phyloP scores from a whole-genome alignment of 2,113 vertebrate species.

The Anser brachyrhynchus region DNA sequence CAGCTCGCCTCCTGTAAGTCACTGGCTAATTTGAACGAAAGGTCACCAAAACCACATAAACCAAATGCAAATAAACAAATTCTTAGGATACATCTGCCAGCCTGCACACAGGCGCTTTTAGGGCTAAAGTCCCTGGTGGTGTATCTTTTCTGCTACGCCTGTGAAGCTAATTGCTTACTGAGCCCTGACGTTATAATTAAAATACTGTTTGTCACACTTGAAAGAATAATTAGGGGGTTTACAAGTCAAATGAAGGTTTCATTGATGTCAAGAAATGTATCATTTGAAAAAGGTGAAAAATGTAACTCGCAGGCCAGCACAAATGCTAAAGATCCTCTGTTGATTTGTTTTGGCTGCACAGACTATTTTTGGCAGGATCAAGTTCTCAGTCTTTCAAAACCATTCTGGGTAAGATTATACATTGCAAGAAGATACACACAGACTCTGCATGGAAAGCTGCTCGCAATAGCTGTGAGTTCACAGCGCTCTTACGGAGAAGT shows the following conservation, averaged over 20 bases:
- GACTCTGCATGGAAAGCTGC: slow-evolving; percentile 3
- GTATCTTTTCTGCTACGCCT: background rate
- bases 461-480: slow-evolving; percentile 36
- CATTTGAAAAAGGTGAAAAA: slow-evolving; percentile 57
- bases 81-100: slow-evolving; percentile 26
- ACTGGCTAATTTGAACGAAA: slow-evolving; percentile 46
- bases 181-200: slow-evolving; percentile 3
- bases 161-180: background rate
- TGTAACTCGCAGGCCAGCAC: background rate
- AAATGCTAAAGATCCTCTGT: slow-evolving; percentile 3
- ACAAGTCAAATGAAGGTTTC: slow-evolving; percentile 9
- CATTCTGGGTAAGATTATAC: slow-evolving; percentile 15
- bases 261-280: slow-evolving; percentile 16
- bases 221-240: background rate
- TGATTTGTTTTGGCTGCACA: slow-evolving; percentile 35
- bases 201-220: background rate
- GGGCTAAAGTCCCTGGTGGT: background rate
- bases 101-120: background rate
- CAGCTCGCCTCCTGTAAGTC: slow-evolving; percentile 38
- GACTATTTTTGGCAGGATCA: slow-evolving; percentile 37
- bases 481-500: background rate
- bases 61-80: slow-evolving; percentile 54
- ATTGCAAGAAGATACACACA: slow-evolving; percentile 3
- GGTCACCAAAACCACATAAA: slow-evolving; percentile 60
- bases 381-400: slow-evolving; percentile 47